Base-by-base conservation (phyloP, 2,113 vertebrate genomes). In the Ailurus styani region DNA sequence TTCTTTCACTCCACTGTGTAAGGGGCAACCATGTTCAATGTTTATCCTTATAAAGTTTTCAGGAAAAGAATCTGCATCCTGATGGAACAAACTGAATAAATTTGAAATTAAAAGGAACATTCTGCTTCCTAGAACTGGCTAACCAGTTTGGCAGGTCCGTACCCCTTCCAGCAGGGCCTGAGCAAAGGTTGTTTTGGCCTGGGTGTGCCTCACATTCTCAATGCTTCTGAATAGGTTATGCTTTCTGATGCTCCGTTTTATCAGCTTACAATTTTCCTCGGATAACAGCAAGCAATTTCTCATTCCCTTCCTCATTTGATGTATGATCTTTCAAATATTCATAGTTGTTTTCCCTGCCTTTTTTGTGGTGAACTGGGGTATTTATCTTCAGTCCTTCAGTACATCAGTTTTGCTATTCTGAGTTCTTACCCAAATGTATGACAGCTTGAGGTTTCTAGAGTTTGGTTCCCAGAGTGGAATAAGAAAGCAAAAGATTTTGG, bases 311-410 rank as follows among this genome's bases (percentile, higher is more conserved):
- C 66, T 97, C 60, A 66, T 98, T 94, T 94, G 96, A 95, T 96
- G 86, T 95, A 93, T 54, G 62, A 91, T 89, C 96, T 97, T 96
- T 96, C 96, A 97, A 97, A 96, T 98, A 97, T 95, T 97, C 96
- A 97, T 97, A 93, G 93, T 95, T 95, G 86, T 95, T 79, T 94
- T 62, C 40, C 77, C 68, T 96, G 75, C 62, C 77, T 96, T 73
- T 93, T 90, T 72, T 73, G 34, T 83, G 57, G 31, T 68, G 93
- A 96, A 97, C 66, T 62, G 54, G 54, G 66, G 40, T 86, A 55
- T 95, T 96, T 97, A 95, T 88, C 96, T 96, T 82, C 34, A 95
- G 81, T 85, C 75, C 57, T 95, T 96, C 94, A 91, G 40, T 95
- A 94, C 31, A 86, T 64, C 54, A 40, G 42, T 89, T 96, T 96